A percentile compares a stretch with the other conserved stretches of the same genome.
These are phyloP conservation scores for Zelostemma sp. DNA, from an alignment of 1,140 invertebrate species.

Conservation along the genomic window DNA sequence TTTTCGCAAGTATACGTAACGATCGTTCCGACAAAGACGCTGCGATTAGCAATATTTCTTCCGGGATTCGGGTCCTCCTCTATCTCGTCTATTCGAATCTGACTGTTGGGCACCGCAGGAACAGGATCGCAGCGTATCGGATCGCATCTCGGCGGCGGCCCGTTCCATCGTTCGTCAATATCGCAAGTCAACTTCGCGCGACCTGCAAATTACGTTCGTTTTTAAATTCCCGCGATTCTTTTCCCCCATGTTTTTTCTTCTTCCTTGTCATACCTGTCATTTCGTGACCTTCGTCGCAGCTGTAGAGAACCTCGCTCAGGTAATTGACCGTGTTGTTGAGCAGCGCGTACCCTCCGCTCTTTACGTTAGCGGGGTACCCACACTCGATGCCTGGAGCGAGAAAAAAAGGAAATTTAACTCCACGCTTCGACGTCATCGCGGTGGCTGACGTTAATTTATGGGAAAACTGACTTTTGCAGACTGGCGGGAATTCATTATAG, in stretches of 20 bases:
- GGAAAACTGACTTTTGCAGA: slow-evolving; percentile 86
- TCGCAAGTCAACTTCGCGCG: slow-evolving; percentile 88
- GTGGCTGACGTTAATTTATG: neutral
- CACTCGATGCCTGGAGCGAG: slow-evolving; percentile 83
- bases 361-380: slow-evolving; percentile 87
- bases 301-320: slow-evolving; percentile 86
- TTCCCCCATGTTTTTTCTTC: no score
- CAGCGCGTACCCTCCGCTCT: slow-evolving; percentile 84
- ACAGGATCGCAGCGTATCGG: slow-evolving; percentile 84
- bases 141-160: slow-evolving; percentile 90
- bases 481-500: slow-evolving; percentile 93
- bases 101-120: slow-evolving; percentile 79
- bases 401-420: no score
- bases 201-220: slow-evolving; percentile 60
- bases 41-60: slow-evolving; percentile 65
- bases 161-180: slow-evolving; percentile 94
- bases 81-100: slow-evolving; percentile 73
- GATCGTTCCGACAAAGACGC: slow-evolving; percentile 77
- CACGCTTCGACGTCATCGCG: no score
- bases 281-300: slow-evolving; percentile 86
- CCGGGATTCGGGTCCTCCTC: slow-evolving; percentile 42
- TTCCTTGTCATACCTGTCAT: slow-evolving; percentile 84
- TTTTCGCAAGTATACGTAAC: slow-evolving; percentile 83
- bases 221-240: no score
- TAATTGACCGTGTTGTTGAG: slow-evolving; percentile 88